Evolutionary conservation across 2,888 invertebrate species (phyloP).

Genomic region (Phalangium opilio): DNA sequence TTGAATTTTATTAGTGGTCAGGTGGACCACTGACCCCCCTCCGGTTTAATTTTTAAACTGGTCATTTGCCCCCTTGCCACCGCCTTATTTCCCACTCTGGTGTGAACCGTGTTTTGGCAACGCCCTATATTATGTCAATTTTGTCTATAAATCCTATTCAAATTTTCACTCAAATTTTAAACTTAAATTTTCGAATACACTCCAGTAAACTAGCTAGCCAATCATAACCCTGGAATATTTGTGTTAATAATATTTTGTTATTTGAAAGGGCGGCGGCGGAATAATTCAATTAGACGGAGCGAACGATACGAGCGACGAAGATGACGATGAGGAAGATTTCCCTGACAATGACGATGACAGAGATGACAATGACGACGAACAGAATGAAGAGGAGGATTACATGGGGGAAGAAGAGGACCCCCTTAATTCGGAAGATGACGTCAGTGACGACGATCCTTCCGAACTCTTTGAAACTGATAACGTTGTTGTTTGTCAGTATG

Average conservation of each 20-base stretch:
- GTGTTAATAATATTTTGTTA: conserved; percentile 5
- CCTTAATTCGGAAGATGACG: conserved; percentile 90
- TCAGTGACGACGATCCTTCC: conserved; percentile 68
- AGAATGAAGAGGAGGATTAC: conserved; percentile 44
- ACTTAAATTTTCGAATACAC: too few species aligned
- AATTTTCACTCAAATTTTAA: too few species aligned
- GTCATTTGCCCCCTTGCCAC: too few species aligned
- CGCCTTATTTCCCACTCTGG: too few species aligned
- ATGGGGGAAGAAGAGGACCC: conserved; percentile 53
- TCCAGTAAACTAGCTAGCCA: too few species aligned
- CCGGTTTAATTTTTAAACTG: too few species aligned
- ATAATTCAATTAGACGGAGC: conserved; percentile 32
- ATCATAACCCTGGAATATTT: not conserved
- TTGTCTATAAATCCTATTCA: too few species aligned
- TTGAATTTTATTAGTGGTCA: too few species aligned
- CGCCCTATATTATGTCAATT: too few species aligned
- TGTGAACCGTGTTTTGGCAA: too few species aligned
- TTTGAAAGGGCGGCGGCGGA: conserved; percentile 4
- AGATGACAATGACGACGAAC: conserved; percentile 41
- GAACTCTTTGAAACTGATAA: conserved; percentile 98
- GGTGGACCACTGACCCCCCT: too few species aligned
- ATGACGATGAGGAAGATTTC: conserved; percentile 47
- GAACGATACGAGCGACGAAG: conserved; percentile 36
- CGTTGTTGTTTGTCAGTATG: conserved; percentile 98
- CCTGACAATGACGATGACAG: conserved; percentile 46